These are phyloP conservation scores for Caenorhabditis inopinata DNA, from an alignment of 1,140 invertebrate species.

Conservation along the genomic window DNA sequence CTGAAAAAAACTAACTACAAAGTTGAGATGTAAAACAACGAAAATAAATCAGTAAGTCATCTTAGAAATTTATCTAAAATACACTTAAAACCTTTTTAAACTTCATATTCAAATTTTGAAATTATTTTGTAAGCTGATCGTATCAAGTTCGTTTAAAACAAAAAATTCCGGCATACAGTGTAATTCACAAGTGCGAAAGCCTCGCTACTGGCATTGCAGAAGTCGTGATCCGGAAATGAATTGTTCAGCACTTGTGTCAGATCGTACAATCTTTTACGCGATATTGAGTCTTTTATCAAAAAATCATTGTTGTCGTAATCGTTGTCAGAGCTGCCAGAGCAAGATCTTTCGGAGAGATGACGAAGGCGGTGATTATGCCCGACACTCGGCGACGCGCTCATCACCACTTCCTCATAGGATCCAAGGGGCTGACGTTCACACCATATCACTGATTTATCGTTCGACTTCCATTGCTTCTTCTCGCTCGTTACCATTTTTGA, in stretches of 20 bases:
- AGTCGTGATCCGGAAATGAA: conserved; percentile 62
- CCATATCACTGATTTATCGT: conserved; percentile 32
- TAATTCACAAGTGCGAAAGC: conserved; percentile 52
- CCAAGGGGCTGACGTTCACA: conserved; percentile 55
- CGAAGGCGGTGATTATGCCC: conserved; percentile 44
- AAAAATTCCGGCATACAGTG: too few relatives aligned
- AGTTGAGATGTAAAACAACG: too few relatives aligned
- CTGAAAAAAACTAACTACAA: conserved; percentile 31
- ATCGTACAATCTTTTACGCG: conserved; percentile 60
- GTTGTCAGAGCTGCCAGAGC: conserved; percentile 57
- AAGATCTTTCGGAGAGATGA: conserved; percentile 57
- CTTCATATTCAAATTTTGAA: too few relatives aligned
- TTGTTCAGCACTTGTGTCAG: conserved; percentile 56
- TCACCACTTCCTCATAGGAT: conserved; percentile 57
- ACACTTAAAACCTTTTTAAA: too few relatives aligned
- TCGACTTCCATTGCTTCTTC: conserved; percentile 62
- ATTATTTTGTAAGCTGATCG: too few relatives aligned
- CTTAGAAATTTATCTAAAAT: too few relatives aligned
- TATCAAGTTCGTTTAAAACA: too few relatives aligned
- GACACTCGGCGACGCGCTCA: conserved; percentile 30
- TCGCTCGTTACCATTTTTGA: conserved; percentile 65
- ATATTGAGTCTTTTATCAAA: conserved; percentile 57
- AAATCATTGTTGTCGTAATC: conserved; percentile 47
- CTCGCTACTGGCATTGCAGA: conserved; percentile 58
- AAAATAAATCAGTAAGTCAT: too few relatives aligned